These are phyloP conservation scores for Hydrophis major DNA, from an alignment of 2,797 vertebrate genomes.

Conservation along the genomic window DNA sequence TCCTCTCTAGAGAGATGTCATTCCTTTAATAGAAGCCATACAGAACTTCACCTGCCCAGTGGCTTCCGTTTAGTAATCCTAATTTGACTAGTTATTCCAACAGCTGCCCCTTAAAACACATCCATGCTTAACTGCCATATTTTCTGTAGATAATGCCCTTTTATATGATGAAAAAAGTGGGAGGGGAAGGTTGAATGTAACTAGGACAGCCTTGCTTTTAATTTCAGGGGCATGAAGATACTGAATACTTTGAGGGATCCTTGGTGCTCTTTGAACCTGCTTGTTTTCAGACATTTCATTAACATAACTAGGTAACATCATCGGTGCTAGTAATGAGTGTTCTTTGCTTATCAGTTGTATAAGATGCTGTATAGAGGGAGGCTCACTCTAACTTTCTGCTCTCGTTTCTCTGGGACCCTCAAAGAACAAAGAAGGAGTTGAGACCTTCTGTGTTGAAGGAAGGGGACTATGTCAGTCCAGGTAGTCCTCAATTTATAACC, in stretches of 20 bases:
- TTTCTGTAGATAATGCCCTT: not conserved
- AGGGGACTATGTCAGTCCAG: not conserved
- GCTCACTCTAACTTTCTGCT: not conserved
- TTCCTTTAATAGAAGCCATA: not conserved
- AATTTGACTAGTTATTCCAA: not conserved
- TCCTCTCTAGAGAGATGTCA: not conserved
- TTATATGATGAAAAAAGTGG: not conserved
- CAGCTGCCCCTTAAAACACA: not conserved
- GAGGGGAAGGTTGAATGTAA: not conserved
- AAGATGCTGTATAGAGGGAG: too few relatives aligned
- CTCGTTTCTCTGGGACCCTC: not conserved
- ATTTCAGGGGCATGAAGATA: not conserved
- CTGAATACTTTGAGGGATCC: too few relatives aligned
- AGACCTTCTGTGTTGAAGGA: not conserved
- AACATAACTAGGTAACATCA: too few relatives aligned
- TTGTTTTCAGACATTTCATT: too few relatives aligned
- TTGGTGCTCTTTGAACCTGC: too few relatives aligned
- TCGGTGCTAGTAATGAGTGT: too few relatives aligned
- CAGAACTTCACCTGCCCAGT: not conserved
- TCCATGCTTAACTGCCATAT: not conserved
- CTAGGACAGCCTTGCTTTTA: not conserved
- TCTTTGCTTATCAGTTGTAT: too few relatives aligned
- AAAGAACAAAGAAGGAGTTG: not conserved
- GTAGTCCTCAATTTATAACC: not conserved
- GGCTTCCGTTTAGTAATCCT: not conserved